A percentile compares a stretch with the other conserved stretches of the same genome.
Evolutionary conservation across 2,888 invertebrate genomes (phyloP).

Genomic region (Heliconius hortense): DNA sequence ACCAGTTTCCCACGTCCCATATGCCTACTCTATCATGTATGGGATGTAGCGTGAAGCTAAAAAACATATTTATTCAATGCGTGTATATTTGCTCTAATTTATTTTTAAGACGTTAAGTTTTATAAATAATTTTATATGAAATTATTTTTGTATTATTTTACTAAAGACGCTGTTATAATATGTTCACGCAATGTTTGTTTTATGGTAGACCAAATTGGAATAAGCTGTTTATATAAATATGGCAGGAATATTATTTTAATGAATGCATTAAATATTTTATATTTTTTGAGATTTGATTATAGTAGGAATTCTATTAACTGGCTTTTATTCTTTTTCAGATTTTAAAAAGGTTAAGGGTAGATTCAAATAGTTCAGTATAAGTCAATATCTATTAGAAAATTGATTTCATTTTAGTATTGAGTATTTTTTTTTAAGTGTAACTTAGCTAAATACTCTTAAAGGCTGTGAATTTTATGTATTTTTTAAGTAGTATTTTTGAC

Average conservation of each 20-base stretch:
- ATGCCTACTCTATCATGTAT: too few relatives aligned
- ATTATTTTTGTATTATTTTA: not conserved
- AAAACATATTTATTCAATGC: too few relatives aligned
- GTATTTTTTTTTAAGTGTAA: not conserved
- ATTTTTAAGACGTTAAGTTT: not conserved
- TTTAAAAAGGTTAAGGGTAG: too few relatives aligned
- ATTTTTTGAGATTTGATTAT: not conserved
- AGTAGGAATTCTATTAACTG: not conserved
- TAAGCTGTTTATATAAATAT: slow-evolving; percentile 3
- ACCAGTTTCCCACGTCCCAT: too few relatives aligned
- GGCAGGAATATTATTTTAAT: not conserved
- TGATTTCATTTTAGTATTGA: too few relatives aligned
- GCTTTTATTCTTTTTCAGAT: not conserved
- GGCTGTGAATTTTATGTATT: not conserved
- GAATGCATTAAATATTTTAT: not conserved
- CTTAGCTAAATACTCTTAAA: not conserved
- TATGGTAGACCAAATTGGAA: slow-evolving; percentile 10
- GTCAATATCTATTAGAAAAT: too few relatives aligned
- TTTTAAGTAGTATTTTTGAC: not conserved
- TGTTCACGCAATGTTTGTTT: slow-evolving; percentile 3
- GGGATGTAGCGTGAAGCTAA: too few relatives aligned
- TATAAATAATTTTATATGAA: not conserved
- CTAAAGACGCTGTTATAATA: slow-evolving; percentile 8
- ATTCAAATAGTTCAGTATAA: too few relatives aligned
- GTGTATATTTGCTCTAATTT: too few relatives aligned